phyloP scores from a whole-genome alignment of 1,140 invertebrate genomes.

The Meloidogyne hapla region DNA sequence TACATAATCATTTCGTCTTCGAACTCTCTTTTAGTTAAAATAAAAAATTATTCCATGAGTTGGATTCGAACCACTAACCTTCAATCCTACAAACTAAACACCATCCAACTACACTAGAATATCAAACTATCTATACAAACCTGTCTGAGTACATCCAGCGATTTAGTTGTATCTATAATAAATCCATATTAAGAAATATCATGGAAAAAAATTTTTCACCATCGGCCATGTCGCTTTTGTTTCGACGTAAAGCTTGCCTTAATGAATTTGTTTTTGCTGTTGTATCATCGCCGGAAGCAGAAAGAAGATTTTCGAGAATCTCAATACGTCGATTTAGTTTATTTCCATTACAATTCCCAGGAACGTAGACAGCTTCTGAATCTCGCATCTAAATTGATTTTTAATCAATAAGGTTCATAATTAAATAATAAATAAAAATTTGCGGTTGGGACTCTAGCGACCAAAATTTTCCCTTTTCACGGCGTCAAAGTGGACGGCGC shows the following conservation, averaged over 20 bases:
- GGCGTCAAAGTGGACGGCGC: no score
- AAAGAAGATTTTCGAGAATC: slow-evolving; percentile 49
- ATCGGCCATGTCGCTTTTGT: slow-evolving; percentile 55
- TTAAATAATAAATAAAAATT: no score
- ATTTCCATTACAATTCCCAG: slow-evolving; percentile 53
- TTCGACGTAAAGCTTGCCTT: slow-evolving; percentile 50
- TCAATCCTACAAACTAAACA: no score
- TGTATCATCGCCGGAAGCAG: slow-evolving; percentile 49
- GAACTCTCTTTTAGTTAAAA: no score
- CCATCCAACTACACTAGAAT: neutral
- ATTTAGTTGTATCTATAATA: slow-evolving; percentile 32
- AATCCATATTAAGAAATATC: no score
- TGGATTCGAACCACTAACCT: no score
- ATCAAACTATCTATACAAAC: slow-evolving; percentile 23
- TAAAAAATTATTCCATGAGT: no score
- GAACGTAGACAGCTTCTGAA: slow-evolving; percentile 1
- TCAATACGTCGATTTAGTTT: slow-evolving; percentile 53
- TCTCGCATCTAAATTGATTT: slow-evolving; percentile 13
- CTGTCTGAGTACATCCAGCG: slow-evolving; percentile 48
- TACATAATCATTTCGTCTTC: no score
- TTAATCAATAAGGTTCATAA: no score
- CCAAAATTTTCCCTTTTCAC: no score
- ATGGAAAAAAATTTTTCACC: neutral
- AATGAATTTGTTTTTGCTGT: slow-evolving; percentile 57
- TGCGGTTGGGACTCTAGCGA: no score